Conservation (phyloP, 2,797 vertebrate species). For the Eremophila alpestris region DNA sequence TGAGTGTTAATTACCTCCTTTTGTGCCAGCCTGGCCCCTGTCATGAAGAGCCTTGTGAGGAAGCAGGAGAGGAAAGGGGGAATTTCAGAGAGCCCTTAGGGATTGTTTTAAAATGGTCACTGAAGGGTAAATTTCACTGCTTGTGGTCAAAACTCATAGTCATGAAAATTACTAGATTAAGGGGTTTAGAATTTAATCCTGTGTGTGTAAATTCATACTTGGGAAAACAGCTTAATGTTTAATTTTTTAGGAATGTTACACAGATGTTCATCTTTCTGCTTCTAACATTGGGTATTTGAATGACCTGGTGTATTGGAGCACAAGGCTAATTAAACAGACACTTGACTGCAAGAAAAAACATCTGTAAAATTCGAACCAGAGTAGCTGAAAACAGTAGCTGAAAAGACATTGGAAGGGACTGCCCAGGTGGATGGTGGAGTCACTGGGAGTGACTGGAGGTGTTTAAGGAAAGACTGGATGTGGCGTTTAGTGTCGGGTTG, state of each 20-base stretch:
- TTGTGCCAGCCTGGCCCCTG: neutral
- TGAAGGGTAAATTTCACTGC: neutral
- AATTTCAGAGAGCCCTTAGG: neutral
- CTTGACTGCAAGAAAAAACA: neutral
- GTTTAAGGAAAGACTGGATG: neutral
- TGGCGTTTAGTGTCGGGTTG: neutral
- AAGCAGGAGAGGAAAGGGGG: neutral
- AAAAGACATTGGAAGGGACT: neutral
- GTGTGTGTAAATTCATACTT: neutral
- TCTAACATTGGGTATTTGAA: neutral
- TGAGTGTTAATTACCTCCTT: neutral
- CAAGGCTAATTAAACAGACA: neutral
- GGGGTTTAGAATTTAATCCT: neutral
- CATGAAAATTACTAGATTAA: neutral
- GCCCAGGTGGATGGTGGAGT: neutral
- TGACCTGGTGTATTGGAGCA: neutral
- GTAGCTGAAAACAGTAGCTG: neutral
- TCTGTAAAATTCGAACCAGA: neutral
- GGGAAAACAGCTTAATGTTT: neutral
- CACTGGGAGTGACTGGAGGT: neutral
- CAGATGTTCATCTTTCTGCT: neutral
- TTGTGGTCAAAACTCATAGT: neutral
- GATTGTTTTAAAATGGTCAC: neutral
- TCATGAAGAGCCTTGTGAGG: too few relatives aligned
- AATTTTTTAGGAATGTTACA: neutral